A percentile compares a stretch with the other conserved stretches of the same genome.
These are phyloP conservation scores for Urocitellus parryii DNA, from an alignment of 2,113 vertebrate genomes.

Conservation along the genomic window DNA sequence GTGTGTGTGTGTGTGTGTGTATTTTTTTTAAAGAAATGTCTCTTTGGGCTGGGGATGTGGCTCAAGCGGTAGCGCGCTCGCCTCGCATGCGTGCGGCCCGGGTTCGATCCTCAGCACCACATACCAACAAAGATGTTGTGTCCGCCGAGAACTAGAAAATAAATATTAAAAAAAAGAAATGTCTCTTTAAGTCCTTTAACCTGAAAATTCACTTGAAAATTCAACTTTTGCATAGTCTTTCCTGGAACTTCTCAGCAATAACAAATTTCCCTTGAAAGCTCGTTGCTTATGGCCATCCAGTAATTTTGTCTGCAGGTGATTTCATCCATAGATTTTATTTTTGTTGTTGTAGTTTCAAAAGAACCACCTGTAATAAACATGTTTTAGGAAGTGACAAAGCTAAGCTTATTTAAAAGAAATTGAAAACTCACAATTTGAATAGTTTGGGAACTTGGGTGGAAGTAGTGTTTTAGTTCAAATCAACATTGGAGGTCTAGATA, in stretches of 20 bases:
- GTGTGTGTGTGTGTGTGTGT: too few species aligned
- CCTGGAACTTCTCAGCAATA: neutral
- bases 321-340: neutral
- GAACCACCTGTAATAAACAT: neutral
- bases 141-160: too few species aligned
- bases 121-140: too few species aligned
- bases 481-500: neutral
- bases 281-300: neutral
- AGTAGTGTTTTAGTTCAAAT: neutral
- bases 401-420: slow-evolving; percentile 13
- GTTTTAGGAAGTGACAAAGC: neutral
- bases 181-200: neutral
- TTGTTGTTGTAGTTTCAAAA: neutral
- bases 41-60: too few species aligned
- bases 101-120: too few species aligned
- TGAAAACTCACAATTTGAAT: slow-evolving; percentile 3
- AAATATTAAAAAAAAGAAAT: too few species aligned
- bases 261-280: neutral
- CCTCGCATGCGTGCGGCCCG: too few species aligned
- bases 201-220: neutral
- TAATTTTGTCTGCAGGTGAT: slow-evolving; percentile 2
- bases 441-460: neutral
- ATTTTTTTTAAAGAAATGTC: neutral
- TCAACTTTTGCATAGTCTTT: neutral
- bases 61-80: too few species aligned